Conservation (phyloP, 1,140 invertebrate genomes). For the Coptotermes formosanus region DNA sequence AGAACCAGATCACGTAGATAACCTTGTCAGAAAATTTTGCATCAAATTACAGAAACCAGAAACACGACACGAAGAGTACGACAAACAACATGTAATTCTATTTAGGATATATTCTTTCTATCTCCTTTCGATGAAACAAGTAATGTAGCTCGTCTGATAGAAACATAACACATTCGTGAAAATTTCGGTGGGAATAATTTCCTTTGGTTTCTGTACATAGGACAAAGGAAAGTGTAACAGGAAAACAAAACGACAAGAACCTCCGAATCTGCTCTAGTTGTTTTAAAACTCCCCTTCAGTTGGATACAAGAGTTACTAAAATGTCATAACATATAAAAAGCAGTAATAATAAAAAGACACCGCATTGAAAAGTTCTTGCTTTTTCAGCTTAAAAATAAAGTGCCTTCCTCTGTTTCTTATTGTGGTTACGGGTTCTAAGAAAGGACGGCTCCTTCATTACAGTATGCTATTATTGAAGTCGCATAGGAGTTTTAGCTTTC, state of each 20-base stretch:
- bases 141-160: too few relatives aligned
- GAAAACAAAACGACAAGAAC: not conserved
- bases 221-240: not conserved
- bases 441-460: not conserved
- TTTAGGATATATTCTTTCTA: too few relatives aligned
- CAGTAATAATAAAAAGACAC: not conserved
- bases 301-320: not conserved
- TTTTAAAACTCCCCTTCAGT: not conserved
- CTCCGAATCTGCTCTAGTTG: not conserved
- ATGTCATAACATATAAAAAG: not conserved
- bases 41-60: too few relatives aligned
- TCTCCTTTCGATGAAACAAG: too few relatives aligned
- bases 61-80: too few relatives aligned
- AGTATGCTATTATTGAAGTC: not conserved
- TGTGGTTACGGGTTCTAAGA: not conserved
- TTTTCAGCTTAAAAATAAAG: not conserved
- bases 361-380: not conserved
- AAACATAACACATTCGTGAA: too few relatives aligned
- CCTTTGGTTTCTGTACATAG: not conserved
- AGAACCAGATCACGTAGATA: too few relatives aligned
- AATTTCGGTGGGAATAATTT: not conserved
- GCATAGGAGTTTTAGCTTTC: not conserved
- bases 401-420: not conserved
- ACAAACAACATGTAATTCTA: too few relatives aligned
- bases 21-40: too few relatives aligned